Conservation (phyloP, 2,113 vertebrate genomes). For the Syrrhaptes paradoxus region DNA sequence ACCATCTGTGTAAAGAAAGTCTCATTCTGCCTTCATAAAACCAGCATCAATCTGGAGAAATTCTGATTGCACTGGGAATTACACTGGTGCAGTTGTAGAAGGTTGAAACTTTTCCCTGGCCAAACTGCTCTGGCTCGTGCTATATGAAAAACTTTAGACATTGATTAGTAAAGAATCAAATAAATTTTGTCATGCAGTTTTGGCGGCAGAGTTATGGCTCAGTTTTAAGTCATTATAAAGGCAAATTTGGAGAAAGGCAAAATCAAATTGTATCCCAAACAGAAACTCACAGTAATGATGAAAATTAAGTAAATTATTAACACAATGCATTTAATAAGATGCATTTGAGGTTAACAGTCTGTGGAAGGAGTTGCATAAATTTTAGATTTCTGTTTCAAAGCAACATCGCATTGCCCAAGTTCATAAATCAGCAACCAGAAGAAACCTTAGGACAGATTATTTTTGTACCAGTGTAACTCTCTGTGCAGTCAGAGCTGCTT, state of each 20-base stretch:
- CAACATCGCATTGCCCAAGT: not conserved
- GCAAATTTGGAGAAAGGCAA: not conserved
- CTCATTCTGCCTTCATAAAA: not conserved
- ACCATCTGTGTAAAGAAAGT: not conserved
- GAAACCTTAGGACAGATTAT: not conserved
- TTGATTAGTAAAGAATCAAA: not conserved
- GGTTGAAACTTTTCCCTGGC: not conserved
- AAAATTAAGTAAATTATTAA: conserved; percentile 29
- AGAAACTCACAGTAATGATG: not conserved
- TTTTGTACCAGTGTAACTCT: not conserved
- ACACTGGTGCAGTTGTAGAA: not conserved
- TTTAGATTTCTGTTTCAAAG: not conserved
- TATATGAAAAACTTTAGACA: not conserved
- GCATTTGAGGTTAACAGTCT: not conserved
- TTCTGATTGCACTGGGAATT: not conserved
- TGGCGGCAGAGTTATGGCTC: not conserved
- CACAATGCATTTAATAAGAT: not conserved
- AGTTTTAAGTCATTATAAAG: not conserved
- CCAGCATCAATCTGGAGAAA: not conserved
- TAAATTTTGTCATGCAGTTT: not conserved
- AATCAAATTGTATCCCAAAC: not conserved
- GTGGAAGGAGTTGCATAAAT: not conserved
- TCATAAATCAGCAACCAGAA: not conserved
- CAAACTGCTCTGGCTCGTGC: not conserved
- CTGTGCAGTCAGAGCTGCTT: not conserved